Conservation (phyloP, 1,140 invertebrate genomes). For the Procambarus clarkii region DNA sequence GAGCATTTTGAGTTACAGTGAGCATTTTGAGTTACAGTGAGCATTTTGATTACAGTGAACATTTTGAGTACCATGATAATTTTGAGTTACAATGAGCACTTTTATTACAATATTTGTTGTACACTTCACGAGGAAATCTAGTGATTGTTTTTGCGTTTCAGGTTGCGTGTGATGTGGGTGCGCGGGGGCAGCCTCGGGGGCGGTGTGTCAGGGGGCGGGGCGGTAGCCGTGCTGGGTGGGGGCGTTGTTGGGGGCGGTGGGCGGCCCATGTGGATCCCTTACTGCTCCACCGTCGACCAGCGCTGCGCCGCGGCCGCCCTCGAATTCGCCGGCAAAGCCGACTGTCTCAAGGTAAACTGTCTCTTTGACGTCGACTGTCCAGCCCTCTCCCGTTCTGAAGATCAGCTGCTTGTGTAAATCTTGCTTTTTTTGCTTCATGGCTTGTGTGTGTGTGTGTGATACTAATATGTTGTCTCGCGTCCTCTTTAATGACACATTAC, state of each 20-base stretch:
- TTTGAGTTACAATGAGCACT: too few species aligned
- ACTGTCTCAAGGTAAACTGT: conserved; percentile 45
- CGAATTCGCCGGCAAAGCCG: conserved; percentile 28
- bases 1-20: too few species aligned
- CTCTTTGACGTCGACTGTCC: not conserved
- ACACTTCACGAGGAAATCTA: too few species aligned
- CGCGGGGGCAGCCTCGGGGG: not conserved
- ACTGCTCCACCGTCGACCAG: conserved; percentile 16
- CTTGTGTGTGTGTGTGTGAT: too few species aligned
- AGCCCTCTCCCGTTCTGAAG: not conserved
- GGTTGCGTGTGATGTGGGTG: conserved; percentile 22
- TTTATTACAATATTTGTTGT: too few species aligned
- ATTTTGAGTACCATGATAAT: too few species aligned
- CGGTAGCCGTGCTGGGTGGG: not conserved
- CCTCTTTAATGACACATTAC: too few species aligned
- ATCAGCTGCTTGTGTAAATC: not conserved
- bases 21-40: too few species aligned
- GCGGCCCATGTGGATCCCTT: conserved; percentile 41
- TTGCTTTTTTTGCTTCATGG: not conserved
- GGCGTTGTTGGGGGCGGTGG: not conserved
- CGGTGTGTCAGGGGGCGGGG: not conserved
- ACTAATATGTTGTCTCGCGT: not conserved
- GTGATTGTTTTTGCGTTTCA: not conserved
- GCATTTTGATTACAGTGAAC: too few species aligned
- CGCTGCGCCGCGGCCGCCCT: not conserved